Conservation (phyloP, 2,888 invertebrate species). For the Limnephilus marmoratus region DNA sequence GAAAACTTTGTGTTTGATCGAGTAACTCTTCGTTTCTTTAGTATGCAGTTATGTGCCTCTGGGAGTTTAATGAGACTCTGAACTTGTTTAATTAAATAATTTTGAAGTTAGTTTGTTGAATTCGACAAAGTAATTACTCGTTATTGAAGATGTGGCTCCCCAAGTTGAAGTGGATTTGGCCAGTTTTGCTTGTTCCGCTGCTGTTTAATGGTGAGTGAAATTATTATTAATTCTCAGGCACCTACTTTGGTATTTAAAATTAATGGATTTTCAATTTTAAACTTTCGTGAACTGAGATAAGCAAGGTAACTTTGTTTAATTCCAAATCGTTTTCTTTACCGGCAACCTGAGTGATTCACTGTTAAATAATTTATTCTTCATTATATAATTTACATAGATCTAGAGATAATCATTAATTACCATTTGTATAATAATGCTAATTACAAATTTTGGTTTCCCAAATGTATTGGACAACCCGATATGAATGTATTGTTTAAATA, state of each 20-base stretch:
- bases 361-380: not conserved
- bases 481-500: too few relatives aligned
- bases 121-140: conserved; percentile 5
- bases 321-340: not conserved
- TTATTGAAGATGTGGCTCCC: not conserved
- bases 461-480: too few relatives aligned
- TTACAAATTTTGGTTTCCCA: not conserved
- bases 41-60: not conserved
- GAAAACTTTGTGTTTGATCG: conserved; percentile 2
- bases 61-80: conserved; percentile 9
- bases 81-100: conserved; percentile 5
- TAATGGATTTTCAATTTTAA: not conserved
- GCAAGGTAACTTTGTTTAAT: not conserved
- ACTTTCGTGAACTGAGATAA: not conserved
- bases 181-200: not conserved
- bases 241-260: not conserved
- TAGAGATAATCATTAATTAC: not conserved
- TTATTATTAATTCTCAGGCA: not conserved
- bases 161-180: conserved; percentile 27
- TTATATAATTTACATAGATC: not conserved
- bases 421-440: not conserved
- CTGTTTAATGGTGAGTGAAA: conserved; percentile 27
- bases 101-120: not conserved
- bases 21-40: not conserved
- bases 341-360: not conserved